These are phyloP conservation scores for Cavia aperea DNA, from an alignment of 2,113 vertebrate genomes.

Conservation along the genomic window DNA sequence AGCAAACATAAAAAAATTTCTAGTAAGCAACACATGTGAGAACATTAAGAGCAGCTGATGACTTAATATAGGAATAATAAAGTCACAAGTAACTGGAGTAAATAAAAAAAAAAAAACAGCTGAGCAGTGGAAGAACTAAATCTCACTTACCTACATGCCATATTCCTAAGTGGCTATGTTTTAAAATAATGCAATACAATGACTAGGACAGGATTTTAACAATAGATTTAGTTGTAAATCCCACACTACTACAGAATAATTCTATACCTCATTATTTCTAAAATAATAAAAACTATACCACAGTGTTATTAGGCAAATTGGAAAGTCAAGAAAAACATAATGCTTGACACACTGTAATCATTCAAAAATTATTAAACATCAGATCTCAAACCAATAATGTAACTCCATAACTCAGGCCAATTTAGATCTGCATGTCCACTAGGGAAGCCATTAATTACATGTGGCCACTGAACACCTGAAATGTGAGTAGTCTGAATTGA, in stretches of 20 bases:
- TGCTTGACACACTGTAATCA: background rate
- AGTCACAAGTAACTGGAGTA: background rate
- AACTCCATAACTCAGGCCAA: background rate
- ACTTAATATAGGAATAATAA: conserved; percentile 16
- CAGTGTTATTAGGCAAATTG: background rate
- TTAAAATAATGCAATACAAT: background rate
- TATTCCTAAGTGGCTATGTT: background rate
- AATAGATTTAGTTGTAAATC: conserved; percentile 17
- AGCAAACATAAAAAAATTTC: background rate
- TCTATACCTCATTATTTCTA: background rate
- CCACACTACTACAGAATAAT: background rate
- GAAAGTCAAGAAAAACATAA: conserved; percentile 7
- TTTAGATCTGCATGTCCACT: background rate
- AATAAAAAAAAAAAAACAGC: conserved; percentile 28
- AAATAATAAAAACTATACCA: conserved; percentile 5
- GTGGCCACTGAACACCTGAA: background rate
- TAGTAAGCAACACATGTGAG: background rate
- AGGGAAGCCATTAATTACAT: background rate
- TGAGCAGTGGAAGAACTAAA: background rate
- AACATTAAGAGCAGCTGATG: background rate
- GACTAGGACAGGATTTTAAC: background rate
- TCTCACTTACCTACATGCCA: background rate
- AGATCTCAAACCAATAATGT: background rate
- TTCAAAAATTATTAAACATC: conserved; percentile 10
- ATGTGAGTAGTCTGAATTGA: background rate